A percentile compares a stretch with the other conserved stretches of the same genome.
Evolutionary conservation across 2,888 invertebrate genomes (phyloP).

Genomic region (Psylliodes chrysocephalus): DNA sequence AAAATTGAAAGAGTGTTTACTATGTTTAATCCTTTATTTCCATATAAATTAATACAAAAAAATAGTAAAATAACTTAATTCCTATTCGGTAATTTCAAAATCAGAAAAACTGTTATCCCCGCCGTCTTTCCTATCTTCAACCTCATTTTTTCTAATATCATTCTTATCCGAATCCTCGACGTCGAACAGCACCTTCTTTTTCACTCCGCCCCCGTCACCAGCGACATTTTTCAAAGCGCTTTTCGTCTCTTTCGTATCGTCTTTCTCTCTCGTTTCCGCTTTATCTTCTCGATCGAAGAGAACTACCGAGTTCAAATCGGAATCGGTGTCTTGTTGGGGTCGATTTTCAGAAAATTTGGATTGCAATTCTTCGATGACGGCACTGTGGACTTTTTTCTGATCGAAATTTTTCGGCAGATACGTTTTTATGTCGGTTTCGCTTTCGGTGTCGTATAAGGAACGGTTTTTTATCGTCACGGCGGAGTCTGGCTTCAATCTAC

Average conservation of each 20-base stretch:
- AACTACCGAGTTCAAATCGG: constrained; percentile 29
- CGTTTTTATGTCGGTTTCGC: constrained; percentile 44
- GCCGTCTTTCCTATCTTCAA: constrained; percentile 18
- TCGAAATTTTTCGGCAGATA: constrained; percentile 19
- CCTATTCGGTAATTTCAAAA: constrained; percentile 47
- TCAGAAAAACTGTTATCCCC: constrained; percentile 49
- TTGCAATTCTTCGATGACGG: constrained; percentile 46
- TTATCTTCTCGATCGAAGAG: too few relatives aligned
- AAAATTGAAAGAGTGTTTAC: too few relatives aligned
- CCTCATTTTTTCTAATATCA: constrained; percentile 1
- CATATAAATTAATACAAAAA: too few relatives aligned
- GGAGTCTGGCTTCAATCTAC: constrained; percentile 21
- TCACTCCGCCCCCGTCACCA: constrained; percentile 67
- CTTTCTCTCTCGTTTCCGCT: constrained; percentile 23
- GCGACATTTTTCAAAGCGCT: constrained; percentile 71
- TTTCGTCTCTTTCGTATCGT: constrained; percentile 58
- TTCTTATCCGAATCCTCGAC: constrained; percentile 64
- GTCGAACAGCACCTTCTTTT: constrained; percentile 74
- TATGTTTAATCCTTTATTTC: too few relatives aligned
- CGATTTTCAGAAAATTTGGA: constrained; percentile 26
- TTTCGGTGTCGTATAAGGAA: constrained; percentile 51
- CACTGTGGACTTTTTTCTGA: constrained; percentile 36
- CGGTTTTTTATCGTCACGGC: constrained; percentile 49
- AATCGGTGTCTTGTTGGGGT: constrained; percentile 28
- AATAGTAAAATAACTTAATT: too few relatives aligned